Percentiles rank a stretch among this genome's conserved stretches.
Evolutionary conservation across 2,113 vertebrate genomes (phyloP).

Genomic region (Paramormyrops kingsleyae): DNA sequence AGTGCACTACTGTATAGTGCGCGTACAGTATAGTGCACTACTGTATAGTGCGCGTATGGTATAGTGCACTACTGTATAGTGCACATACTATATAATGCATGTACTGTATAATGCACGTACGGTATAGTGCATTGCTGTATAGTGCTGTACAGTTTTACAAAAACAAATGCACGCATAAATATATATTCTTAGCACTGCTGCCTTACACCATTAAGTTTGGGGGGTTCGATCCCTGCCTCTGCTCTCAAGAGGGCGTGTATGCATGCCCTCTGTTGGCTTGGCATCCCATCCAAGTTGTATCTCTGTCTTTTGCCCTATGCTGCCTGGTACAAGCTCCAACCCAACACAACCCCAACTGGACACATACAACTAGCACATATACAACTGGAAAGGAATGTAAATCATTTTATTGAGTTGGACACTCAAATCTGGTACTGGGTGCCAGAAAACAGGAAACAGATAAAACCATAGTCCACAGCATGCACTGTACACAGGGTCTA

Average conservation of each 20-base stretch:
- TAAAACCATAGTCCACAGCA: slow-evolving; percentile 37
- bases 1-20: neutral
- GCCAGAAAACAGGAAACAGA: slow-evolving; percentile 39
- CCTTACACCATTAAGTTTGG: neutral
- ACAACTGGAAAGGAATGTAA: slow-evolving; percentile 45
- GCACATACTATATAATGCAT: no score
- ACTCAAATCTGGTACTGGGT: slow-evolving; percentile 34
- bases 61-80: no score
- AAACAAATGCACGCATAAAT: neutral
- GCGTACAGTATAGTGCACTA: neutral
- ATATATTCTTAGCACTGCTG: neutral
- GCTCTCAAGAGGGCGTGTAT: neutral
- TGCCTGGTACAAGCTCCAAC: neutral
- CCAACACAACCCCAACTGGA: neutral
- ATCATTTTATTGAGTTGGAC: slow-evolving; percentile 49
- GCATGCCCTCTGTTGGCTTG: neutral
- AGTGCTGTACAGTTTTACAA: neutral
- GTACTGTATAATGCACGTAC: no score
- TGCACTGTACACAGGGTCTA: slow-evolving; percentile 38
- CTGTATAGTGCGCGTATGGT: neutral
- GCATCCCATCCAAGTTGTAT: neutral
- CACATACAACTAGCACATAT: neutral
- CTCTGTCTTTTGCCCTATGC: neutral
- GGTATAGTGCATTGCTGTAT: neutral
- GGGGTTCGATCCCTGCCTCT: neutral